phyloP scores from a whole-genome alignment of 2,888 invertebrate genomes.

The Cheilosia urbana region DNA sequence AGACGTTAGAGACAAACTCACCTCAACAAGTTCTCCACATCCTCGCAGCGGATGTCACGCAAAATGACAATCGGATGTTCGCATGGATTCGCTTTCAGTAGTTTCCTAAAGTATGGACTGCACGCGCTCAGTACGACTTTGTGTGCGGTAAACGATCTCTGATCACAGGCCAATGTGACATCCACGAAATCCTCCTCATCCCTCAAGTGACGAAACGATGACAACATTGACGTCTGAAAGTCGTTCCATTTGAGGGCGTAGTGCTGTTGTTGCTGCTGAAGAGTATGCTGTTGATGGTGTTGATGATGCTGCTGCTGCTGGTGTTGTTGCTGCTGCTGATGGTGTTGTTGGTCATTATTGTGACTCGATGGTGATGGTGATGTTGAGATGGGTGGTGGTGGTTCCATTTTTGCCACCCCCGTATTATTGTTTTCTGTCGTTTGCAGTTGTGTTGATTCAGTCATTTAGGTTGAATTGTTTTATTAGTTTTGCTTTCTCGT shows the following conservation, averaged over 20 bases:
- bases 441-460: conserved; percentile 84
- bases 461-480: conserved; percentile 80
- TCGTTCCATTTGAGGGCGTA: conserved; percentile 98
- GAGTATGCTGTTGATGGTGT: conserved; percentile 83
- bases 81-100: conserved; percentile 95
- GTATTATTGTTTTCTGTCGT: conserved; percentile 84
- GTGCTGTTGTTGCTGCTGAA: conserved; percentile 88
- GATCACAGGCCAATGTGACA: conserved; percentile 96
- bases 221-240: conserved; percentile 95
- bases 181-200: conserved; percentile 97
- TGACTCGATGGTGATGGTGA: conserved; percentile 84
- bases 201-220: conserved; percentile 93
- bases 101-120: conserved; percentile 95
- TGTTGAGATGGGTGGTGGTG: conserved; percentile 83
- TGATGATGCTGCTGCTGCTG: conserved; percentile 76
- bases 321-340: conserved; percentile 53
- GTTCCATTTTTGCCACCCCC: conserved; percentile 84
- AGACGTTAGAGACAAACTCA: conserved; percentile 79
- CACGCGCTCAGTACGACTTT: conserved; percentile 96
- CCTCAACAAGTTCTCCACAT: conserved; percentile 94
- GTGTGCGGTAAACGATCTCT: conserved; percentile 94
- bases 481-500: conserved; percentile 41
- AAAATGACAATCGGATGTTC: conserved; percentile 95
- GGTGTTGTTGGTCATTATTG: conserved; percentile 62
- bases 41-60: conserved; percentile 92